Evolutionary conservation across 2,113 vertebrate species (phyloP).

Genomic region (Okapia johnstoni): DNA sequence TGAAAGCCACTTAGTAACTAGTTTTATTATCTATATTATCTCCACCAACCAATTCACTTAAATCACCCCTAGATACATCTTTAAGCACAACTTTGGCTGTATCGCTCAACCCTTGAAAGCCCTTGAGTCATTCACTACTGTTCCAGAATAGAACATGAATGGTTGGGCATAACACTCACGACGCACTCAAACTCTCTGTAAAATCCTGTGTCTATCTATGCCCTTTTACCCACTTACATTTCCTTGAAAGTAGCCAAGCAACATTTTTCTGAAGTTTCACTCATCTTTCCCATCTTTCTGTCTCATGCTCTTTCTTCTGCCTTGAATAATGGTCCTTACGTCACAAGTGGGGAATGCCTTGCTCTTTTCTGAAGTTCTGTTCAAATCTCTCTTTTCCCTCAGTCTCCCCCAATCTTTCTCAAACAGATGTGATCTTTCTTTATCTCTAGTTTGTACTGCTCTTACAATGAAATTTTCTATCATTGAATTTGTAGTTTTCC

Average conservation of each 20-base stretch:
- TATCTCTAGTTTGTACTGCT: neutral
- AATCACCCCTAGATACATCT: neutral
- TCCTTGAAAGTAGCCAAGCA: neutral
- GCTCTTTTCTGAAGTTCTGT: neutral
- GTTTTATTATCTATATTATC: neutral
- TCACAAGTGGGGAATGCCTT: neutral
- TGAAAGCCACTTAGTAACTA: neutral
- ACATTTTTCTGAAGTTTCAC: neutral
- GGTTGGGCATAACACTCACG: accelerated
- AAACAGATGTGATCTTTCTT: neutral
- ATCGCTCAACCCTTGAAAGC: neutral
- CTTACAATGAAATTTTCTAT: neutral
- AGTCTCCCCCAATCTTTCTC: neutral
- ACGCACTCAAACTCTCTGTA: no score
- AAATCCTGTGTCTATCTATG: neutral
- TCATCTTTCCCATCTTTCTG: neutral
- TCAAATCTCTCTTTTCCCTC: neutral
- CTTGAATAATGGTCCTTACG: neutral
- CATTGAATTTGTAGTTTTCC: neutral
- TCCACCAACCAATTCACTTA: neutral
- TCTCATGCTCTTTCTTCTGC: neutral
- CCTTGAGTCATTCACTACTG: neutral
- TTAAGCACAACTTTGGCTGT: neutral
- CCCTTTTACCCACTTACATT: neutral
- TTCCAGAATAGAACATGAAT: neutral